Percentiles rank a stretch among this genome's conserved stretches.
These are phyloP conservation scores for Pristis pectinata DNA, from an alignment of 2,797 vertebrate genomes.

Conservation along the genomic window DNA sequence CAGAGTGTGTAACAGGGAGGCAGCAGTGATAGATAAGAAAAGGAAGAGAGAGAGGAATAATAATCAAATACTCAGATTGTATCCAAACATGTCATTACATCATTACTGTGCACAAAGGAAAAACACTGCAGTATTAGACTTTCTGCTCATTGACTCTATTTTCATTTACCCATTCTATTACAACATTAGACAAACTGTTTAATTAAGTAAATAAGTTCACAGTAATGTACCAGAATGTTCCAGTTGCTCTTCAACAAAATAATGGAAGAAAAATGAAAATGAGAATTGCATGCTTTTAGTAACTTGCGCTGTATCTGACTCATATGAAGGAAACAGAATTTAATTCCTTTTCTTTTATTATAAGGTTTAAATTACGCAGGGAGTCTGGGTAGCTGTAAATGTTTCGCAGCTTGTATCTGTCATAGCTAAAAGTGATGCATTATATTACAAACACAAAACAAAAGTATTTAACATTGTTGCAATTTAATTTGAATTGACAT, in stretches of 20 bases:
- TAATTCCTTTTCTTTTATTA: constrained; percentile 35
- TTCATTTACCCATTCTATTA: not conserved
- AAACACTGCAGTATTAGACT: not conserved
- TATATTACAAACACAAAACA: constrained; percentile 52
- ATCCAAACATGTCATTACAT: constrained; percentile 9
- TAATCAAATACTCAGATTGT: constrained; percentile 1
- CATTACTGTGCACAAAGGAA: constrained; percentile 19
- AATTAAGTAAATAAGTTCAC: constrained; percentile 56
- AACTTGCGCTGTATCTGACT: constrained; percentile 20
- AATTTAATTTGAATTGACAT: constrained; percentile 83
- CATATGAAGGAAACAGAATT: constrained; percentile 28
- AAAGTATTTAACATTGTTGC: constrained; percentile 68
- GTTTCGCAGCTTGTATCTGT: constrained; percentile 20
- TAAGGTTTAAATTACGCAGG: constrained; percentile 23
- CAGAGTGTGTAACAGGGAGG: not conserved
- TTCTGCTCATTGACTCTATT: not conserved
- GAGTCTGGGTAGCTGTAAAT: constrained; percentile 23
- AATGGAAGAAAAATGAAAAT: constrained; percentile 34
- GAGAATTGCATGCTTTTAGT: constrained; percentile 5
- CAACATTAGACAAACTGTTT: constrained; percentile 39
- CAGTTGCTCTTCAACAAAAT: constrained; percentile 23
- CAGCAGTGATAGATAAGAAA: not conserved
- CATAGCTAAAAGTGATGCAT: constrained; percentile 34
- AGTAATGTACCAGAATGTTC: constrained; percentile 35
- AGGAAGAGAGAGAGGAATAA: not conserved